phyloP scores from a whole-genome alignment of 2,888 invertebrate genomes.

The Ophion ellenae region DNA sequence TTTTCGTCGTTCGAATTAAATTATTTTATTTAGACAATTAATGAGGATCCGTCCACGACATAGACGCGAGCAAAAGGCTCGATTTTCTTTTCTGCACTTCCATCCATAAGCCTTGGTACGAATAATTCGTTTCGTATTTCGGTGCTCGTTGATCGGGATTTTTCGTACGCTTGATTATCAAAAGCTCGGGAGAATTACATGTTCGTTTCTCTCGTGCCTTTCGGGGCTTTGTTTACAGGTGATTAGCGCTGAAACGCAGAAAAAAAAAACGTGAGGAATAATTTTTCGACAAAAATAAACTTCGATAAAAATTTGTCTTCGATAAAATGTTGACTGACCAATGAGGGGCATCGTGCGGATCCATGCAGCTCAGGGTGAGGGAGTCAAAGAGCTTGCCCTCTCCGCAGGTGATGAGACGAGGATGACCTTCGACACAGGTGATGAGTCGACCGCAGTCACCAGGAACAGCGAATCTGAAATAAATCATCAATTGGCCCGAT shows the following conservation, averaged over 20 bases:
- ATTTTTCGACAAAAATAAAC: not conserved
- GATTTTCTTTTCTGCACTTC: not conserved
- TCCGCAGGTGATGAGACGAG: slow-evolving; percentile 94
- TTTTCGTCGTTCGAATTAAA: slow-evolving; percentile 29
- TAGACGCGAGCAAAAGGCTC: slow-evolving; percentile 7
- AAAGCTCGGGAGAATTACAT: slow-evolving; percentile 27
- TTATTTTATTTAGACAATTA: slow-evolving; percentile 48
- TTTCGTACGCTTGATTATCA: slow-evolving; percentile 20
- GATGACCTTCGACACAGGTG: slow-evolving; percentile 95
- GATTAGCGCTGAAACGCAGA: slow-evolving; percentile 73
- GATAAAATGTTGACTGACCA: slow-evolving; percentile 81
- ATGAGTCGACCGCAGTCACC: slow-evolving; percentile 94
- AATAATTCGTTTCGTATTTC: slow-evolving; percentile 34
- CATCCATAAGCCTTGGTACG: slow-evolving; percentile 8
- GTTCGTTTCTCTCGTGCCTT: slow-evolving; percentile 22
- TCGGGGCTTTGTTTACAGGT: slow-evolving; percentile 67
- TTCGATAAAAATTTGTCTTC: not conserved
- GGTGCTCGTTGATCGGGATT: slow-evolving; percentile 38
- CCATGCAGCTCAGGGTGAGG: slow-evolving; percentile 92
- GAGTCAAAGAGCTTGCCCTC: slow-evolving; percentile 95
- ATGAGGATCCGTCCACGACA: not conserved
- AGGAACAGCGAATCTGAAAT: slow-evolving; percentile 89
- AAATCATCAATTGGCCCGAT: not conserved
- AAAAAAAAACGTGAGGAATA: slow-evolving; percentile 1
- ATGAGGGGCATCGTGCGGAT: slow-evolving; percentile 86